phyloP scores from a whole-genome alignment of 1,140 invertebrate species.

The Eueides isabella region DNA sequence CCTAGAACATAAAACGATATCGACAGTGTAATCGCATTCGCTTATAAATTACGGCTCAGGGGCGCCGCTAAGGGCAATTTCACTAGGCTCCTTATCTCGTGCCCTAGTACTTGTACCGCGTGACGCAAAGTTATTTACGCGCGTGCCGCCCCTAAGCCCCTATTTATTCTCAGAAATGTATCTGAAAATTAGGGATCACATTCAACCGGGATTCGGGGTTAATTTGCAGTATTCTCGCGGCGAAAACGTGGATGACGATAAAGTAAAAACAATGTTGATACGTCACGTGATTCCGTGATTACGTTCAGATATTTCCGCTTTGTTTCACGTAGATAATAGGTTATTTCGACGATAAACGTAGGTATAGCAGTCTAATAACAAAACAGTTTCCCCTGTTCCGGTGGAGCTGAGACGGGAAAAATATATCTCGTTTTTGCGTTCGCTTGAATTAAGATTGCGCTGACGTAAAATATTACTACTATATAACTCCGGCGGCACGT shows the following conservation, averaged over 20 bases:
- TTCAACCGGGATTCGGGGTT: conserved; percentile 63
- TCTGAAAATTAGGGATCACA: conserved; percentile 82
- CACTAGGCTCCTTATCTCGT: conserved; percentile 65
- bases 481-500: neutral
- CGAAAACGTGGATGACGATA: conserved; percentile 48
- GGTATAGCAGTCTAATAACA: conserved; percentile 26
- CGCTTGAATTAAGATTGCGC: conserved; percentile 31
- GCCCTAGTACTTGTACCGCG: conserved; percentile 48
- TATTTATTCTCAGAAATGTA: conserved; percentile 80
- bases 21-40: conserved; percentile 25
- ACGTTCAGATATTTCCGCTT: conserved; percentile 36
- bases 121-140: conserved; percentile 78
- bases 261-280: conserved; percentile 49
- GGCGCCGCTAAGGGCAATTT: conserved; percentile 57
- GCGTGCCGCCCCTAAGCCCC: conserved; percentile 77
- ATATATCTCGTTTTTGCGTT: conserved; percentile 23
- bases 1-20: conserved; percentile 10
- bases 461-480: conserved; percentile 20
- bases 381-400: conserved; percentile 26
- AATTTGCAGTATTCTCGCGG: conserved; percentile 63
- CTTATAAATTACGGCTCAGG: conserved; percentile 39
- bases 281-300: conserved; percentile 48
- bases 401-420: conserved; percentile 21
- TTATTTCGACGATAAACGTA: conserved; percentile 29
- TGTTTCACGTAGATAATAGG: conserved; percentile 37